These are phyloP conservation scores for Spondyliosoma cantharus DNA, from an alignment of 2,797 vertebrate species.

Conservation along the genomic window DNA sequence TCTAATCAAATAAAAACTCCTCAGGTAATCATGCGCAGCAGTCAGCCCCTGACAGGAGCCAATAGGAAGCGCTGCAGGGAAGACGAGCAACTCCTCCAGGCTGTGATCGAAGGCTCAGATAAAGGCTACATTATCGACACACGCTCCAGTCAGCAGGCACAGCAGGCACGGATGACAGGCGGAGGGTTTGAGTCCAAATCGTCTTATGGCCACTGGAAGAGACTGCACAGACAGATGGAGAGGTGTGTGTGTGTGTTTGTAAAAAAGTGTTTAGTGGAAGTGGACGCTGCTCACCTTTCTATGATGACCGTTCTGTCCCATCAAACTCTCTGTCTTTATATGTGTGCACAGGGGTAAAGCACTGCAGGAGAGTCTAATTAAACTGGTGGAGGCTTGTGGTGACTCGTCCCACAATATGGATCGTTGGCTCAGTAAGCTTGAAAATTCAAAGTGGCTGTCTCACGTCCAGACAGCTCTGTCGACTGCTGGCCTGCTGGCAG, in stretches of 20 bases:
- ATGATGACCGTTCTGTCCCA: not conserved
- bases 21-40: slow-evolving; percentile 89
- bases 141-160: slow-evolving; percentile 85
- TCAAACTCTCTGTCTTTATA: not conserved
- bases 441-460: slow-evolving; percentile 89
- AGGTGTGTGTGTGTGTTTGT: slow-evolving; percentile 79
- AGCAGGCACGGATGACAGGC: slow-evolving; percentile 85
- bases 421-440: slow-evolving; percentile 90
- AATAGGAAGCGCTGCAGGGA: slow-evolving; percentile 87
- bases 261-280: not conserved
- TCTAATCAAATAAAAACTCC: not conserved
- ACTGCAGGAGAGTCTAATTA: slow-evolving; percentile 88
- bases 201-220: slow-evolving; percentile 85
- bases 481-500: slow-evolving; percentile 87
- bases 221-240: slow-evolving; percentile 87
- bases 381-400: slow-evolving; percentile 86
- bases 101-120: slow-evolving; percentile 76
- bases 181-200: slow-evolving; percentile 89
- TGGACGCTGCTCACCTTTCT: not conserved
- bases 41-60: slow-evolving; percentile 87
- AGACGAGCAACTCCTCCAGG: slow-evolving; percentile 86
- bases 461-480: slow-evolving; percentile 88
- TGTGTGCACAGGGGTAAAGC: slow-evolving; percentile 83
- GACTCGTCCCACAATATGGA: slow-evolving; percentile 85
- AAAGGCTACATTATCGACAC: slow-evolving; percentile 88